Evolutionary conservation across 53 echinoderm and acorn worm genomes (phyloP).

Genomic region (Holothuria scabra): DNA sequence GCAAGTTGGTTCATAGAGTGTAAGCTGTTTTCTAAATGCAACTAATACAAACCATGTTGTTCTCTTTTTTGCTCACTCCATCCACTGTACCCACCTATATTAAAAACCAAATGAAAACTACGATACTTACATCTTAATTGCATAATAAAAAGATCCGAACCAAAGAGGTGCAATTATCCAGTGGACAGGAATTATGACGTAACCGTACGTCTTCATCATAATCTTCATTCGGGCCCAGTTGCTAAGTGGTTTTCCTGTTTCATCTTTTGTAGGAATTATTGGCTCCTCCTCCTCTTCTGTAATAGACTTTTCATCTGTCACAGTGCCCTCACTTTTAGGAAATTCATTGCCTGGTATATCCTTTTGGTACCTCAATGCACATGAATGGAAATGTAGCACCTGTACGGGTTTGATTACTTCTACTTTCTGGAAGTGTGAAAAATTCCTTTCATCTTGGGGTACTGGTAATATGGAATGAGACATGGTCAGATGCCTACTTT

Average conservation of each 20-base stretch:
- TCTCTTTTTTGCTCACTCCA: no score
- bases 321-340: constrained; percentile 6
- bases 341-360: no score
- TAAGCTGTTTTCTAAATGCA: no score
- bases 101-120: no score
- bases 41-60: no score
- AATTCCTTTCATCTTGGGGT: neutral
- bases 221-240: constrained; percentile 94
- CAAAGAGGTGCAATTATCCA: constrained; percentile 88
- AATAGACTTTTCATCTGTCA: neutral
- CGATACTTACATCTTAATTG: constrained; percentile 74
- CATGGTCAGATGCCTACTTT: neutral
- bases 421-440: neutral
- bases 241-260: constrained; percentile 83
- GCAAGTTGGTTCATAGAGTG: no score
- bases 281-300: constrained; percentile 66
- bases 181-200: constrained; percentile 92
- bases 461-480: neutral
- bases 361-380: neutral
- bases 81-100: no score
- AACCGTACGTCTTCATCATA: constrained; percentile 89
- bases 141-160: constrained; percentile 93
- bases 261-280: constrained; percentile 83
- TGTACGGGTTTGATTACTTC: neutral
- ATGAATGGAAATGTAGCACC: neutral